These are phyloP conservation scores for Metopolophium dirhodum DNA, from an alignment of 1,140 invertebrate species.

Conservation along the genomic window DNA sequence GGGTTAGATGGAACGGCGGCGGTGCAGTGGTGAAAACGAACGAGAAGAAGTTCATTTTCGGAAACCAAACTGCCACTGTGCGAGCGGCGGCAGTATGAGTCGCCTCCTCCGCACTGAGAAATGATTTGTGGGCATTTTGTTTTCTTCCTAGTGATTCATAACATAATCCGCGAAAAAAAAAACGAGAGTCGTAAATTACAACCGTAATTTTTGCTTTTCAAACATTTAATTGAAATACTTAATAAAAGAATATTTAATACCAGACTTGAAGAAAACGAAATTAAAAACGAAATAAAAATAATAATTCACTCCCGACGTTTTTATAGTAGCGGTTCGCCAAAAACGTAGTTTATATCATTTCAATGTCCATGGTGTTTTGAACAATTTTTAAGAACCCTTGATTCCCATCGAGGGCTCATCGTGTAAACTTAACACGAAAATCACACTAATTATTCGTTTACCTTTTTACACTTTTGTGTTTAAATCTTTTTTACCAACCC, in stretches of 20 bases:
- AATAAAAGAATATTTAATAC: slow-evolving; percentile 45
- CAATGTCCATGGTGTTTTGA: neutral
- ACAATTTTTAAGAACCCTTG: neutral
- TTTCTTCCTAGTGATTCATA: slow-evolving; percentile 20
- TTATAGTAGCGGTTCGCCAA: neutral
- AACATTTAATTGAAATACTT: slow-evolving; percentile 46
- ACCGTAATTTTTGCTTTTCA: slow-evolving; percentile 38
- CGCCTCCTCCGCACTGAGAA: neutral
- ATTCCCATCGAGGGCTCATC: neutral
- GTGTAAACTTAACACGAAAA: neutral
- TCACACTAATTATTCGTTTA: neutral
- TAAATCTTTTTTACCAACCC: neutral
- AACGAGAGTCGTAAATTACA: slow-evolving; percentile 14
- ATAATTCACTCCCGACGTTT: slow-evolving; percentile 22
- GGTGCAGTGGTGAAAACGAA: neutral
- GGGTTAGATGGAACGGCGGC: neutral
- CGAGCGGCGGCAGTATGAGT: neutral
- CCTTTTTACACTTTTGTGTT: neutral
- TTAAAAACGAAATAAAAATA: slow-evolving; percentile 6
- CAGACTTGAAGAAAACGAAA: neutral
- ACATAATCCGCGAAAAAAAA: neutral
- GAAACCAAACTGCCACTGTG: neutral
- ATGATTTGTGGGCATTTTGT: slow-evolving; percentile 44
- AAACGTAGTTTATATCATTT: neutral
- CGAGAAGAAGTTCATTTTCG: neutral